Conservation (phyloP, 2,797 vertebrate genomes). For the Eptatretus atami region DNA sequence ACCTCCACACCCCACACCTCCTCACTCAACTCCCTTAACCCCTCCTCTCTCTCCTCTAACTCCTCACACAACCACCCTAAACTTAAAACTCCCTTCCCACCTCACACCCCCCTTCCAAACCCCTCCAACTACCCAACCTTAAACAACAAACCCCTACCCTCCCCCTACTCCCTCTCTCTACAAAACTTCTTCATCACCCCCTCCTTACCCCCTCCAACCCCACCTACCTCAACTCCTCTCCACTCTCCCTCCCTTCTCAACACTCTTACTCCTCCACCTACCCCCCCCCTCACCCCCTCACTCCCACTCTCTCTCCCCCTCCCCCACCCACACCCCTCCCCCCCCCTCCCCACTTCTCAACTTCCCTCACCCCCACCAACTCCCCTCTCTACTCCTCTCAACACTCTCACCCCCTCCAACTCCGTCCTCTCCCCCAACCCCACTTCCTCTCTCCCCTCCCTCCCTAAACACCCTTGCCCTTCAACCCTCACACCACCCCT, state of each 20-base stretch:
- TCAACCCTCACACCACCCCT: neutral
- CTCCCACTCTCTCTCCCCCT: too few relatives aligned
- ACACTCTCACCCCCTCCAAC: neutral
- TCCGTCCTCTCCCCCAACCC: neutral
- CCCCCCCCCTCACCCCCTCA: neutral
- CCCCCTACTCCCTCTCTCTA: neutral
- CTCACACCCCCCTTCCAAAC: neutral
- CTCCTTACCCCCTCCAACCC: too few relatives aligned
- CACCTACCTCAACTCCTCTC: accelerated
- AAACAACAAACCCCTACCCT: neutral
- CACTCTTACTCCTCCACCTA: neutral
- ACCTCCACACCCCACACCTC: neutral
- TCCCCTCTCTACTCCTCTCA: neutral
- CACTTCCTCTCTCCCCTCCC: neutral
- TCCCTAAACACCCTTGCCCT: neutral
- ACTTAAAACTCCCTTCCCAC: neutral
- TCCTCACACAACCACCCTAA: neutral
- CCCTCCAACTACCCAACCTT: neutral
- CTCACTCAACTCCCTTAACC: neutral
- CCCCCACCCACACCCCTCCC: too few relatives aligned
- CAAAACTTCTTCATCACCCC: neutral
- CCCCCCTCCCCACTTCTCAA: neutral
- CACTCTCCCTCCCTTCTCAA: neutral
- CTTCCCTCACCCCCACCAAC: neutral
- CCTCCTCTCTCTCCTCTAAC: neutral